Evolutionary conservation across 2,113 vertebrate species (phyloP).

Genomic region (Psittacus erithacus): DNA sequence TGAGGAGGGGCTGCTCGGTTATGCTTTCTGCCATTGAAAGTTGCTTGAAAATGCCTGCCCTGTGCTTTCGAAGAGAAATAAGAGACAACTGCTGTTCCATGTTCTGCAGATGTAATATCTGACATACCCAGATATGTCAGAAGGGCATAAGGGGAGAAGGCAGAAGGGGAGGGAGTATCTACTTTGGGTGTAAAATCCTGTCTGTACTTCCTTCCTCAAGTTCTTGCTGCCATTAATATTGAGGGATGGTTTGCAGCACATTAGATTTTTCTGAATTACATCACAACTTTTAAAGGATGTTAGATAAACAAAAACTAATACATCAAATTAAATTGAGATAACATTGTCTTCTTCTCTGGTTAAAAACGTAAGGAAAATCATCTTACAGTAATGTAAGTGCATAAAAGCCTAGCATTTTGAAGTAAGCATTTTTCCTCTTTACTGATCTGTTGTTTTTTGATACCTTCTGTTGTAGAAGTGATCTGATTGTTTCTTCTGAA

Average conservation of each 20-base stretch:
- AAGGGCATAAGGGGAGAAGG: background rate
- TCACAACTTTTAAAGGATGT: background rate
- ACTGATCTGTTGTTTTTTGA: conserved; percentile 54
- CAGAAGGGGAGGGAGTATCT: background rate
- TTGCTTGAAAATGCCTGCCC: background rate
- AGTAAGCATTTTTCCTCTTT: background rate
- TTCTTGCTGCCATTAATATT: background rate
- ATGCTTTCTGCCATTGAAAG: background rate
- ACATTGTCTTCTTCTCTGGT: background rate
- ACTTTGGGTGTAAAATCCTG: background rate
- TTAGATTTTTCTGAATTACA: background rate
- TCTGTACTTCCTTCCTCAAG: background rate
- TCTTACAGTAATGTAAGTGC: background rate
- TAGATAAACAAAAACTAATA: background rate
- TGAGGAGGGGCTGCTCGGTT: background rate
- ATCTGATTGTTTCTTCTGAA: conserved; percentile 81
- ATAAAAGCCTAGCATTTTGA: background rate
- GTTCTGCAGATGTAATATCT: background rate
- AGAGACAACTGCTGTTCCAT: background rate
- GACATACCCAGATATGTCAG: background rate
- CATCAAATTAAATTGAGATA: background rate
- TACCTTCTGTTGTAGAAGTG: conserved; percentile 82
- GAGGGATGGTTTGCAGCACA: background rate
- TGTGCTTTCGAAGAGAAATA: background rate
- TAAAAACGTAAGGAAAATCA: background rate